Conservation (phyloP, 2,797 vertebrate genomes). For the Syngnathus acus region DNA sequence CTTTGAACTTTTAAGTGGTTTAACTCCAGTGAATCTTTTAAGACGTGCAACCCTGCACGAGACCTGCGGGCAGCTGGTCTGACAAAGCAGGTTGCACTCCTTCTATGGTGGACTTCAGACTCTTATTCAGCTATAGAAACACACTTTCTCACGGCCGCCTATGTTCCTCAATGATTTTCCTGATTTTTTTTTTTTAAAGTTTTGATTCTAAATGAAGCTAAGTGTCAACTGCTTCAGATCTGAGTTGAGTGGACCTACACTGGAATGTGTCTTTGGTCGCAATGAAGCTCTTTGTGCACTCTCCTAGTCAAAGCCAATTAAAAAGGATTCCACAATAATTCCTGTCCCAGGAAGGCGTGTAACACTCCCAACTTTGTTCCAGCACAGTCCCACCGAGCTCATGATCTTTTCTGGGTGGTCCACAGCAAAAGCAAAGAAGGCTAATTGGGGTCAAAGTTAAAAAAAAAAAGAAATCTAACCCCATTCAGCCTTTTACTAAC, state of each 20-base stretch:
- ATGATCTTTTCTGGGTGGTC: constrained; percentile 48
- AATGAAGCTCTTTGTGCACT: constrained; percentile 7
- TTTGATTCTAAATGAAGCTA: no score
- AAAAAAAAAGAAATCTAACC: constrained; percentile 27
- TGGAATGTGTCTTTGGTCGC: not conserved
- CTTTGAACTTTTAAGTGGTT: constrained; percentile 55
- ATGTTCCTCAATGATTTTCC: no score
- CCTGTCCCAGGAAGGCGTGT: constrained; percentile 28
- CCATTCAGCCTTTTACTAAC: constrained; percentile 15
- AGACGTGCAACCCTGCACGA: constrained; percentile 45
- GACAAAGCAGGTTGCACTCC: no score
- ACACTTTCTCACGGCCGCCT: no score
- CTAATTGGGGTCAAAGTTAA: constrained; percentile 29
- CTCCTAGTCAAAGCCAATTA: constrained; percentile 13
- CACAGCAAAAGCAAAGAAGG: constrained; percentile 7
- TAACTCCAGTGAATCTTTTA: constrained; percentile 56
- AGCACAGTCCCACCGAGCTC: constrained; percentile 8
- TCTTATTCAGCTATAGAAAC: no score
- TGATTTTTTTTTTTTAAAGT: no score
- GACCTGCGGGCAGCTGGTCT: constrained; percentile 47
- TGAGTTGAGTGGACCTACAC: not conserved
- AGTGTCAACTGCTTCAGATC: not conserved
- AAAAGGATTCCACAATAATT: constrained; percentile 35
- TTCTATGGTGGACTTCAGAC: no score
- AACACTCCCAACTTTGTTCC: constrained; percentile 35